Conservation (phyloP, 92 coral and sea anemone genomes). For the Blastomussa wellsi region DNA sequence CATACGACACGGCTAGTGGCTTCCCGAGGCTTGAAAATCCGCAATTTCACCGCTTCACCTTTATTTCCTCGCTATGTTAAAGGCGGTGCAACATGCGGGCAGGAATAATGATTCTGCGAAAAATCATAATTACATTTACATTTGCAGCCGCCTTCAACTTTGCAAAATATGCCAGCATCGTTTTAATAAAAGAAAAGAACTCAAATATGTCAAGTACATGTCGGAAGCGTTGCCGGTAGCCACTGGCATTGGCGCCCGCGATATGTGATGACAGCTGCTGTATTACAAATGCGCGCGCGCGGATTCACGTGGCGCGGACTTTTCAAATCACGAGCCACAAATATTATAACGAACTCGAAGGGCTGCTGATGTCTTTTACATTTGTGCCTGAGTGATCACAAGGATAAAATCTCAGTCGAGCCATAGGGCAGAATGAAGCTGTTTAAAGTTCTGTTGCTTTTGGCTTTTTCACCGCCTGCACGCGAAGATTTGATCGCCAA, state of each 20-base stretch:
- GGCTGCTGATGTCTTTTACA: not conserved
- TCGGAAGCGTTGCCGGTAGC: no score
- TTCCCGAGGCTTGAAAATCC: no score
- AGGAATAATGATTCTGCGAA: no score
- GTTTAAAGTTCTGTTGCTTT: slow-evolving; percentile 22
- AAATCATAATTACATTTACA: no score
- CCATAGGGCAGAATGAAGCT: slow-evolving; percentile 13
- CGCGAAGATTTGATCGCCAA: slow-evolving; percentile 80
- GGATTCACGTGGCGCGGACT: slow-evolving; percentile 18
- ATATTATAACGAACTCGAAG: not conserved
- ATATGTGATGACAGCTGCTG: slow-evolving; percentile 21
- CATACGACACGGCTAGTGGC: not conserved
- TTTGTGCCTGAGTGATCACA: not conserved
- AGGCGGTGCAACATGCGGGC: no score
- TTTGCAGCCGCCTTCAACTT: no score
- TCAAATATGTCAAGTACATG: no score
- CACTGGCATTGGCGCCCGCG: slow-evolving; percentile 7
- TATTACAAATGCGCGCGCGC: slow-evolving; percentile 3
- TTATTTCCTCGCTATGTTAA: not conserved
- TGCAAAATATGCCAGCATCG: no score
- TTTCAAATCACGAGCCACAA: slow-evolving; percentile 3
- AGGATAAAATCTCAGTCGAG: not conserved
- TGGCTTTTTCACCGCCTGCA: slow-evolving; percentile 12
- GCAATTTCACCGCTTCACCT: not conserved
- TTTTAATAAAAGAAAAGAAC: no score